Conservation (phyloP, 2,888 invertebrate genomes). For the Archaeoteleia sp. region DNA sequence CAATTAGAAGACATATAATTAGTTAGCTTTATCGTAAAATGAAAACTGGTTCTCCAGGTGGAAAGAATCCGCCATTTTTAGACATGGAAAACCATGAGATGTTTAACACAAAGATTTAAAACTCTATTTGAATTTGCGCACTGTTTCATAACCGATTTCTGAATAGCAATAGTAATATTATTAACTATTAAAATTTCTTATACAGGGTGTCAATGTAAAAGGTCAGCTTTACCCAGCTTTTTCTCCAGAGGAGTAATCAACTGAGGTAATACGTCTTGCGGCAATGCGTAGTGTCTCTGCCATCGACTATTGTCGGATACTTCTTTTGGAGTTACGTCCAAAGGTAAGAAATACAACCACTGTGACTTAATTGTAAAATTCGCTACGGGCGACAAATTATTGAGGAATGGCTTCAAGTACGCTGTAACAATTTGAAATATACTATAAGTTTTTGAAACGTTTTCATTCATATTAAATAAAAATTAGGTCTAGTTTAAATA, state of each 20-base stretch:
- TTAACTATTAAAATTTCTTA: not conserved
- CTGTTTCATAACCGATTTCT: too few relatives aligned
- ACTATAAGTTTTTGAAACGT: too few relatives aligned
- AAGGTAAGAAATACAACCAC: conserved; percentile 87
- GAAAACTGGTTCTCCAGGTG: too few relatives aligned
- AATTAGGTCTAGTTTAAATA: not conserved
- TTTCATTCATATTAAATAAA: too few relatives aligned
- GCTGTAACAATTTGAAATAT: conserved; percentile 76
- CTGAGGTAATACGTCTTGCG: conserved; percentile 84
- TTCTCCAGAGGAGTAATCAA: conserved; percentile 91
- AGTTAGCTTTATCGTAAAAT: too few relatives aligned
- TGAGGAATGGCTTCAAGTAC: conserved; percentile 86
- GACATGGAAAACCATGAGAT: too few relatives aligned
- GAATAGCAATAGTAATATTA: conserved; percentile 1
- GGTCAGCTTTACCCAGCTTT: conserved; percentile 78
- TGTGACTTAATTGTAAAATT: conserved; percentile 91
- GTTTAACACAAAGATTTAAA: too few relatives aligned
- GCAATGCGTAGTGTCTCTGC: conserved; percentile 80
- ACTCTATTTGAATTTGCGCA: not conserved
- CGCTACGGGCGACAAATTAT: conserved; percentile 82
- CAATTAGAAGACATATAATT: too few relatives aligned
- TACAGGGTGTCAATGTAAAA: not conserved
- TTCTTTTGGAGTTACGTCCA: conserved; percentile 84
- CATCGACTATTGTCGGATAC: conserved; percentile 76
- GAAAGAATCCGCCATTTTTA: too few relatives aligned